phyloP scores from a whole-genome alignment of 2,797 vertebrate species.

The Heterohyrax brucei region DNA sequence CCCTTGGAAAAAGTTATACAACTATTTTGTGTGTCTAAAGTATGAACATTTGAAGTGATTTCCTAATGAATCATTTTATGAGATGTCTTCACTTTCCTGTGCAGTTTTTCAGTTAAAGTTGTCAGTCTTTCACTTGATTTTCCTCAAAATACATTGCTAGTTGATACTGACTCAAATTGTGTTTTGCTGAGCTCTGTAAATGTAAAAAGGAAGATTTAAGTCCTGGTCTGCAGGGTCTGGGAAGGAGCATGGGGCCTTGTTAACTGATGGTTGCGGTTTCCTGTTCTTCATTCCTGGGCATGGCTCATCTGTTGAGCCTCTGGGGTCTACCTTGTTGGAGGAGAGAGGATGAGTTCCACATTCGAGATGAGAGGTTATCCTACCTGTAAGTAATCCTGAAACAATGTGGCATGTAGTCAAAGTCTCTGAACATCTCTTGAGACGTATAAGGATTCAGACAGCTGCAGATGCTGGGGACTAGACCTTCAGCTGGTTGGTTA shows the following conservation, averaged over 20 bases:
- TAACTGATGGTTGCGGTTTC: neutral
- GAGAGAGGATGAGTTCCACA: neutral
- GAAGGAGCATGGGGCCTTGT: neutral
- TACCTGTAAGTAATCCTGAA: neutral
- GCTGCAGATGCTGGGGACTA: conserved; percentile 1
- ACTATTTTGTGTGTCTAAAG: conserved; percentile 65
- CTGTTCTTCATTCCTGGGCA: neutral
- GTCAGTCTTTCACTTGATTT: conserved; percentile 58
- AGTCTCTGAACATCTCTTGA: conserved; percentile 8
- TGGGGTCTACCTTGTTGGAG: neutral
- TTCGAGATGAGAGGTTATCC: neutral
- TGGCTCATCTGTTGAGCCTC: neutral
- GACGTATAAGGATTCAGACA: neutral
- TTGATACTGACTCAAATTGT: conserved; percentile 22
- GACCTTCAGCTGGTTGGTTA: neutral
- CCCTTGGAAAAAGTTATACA: neutral
- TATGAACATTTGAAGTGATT: conserved; percentile 58
- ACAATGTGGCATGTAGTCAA: neutral
- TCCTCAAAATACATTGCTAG: neutral
- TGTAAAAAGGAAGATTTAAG: neutral
- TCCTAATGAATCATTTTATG: conserved; percentile 54
- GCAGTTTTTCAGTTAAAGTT: conserved; percentile 62
- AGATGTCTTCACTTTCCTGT: conserved; percentile 34
- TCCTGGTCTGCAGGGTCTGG: neutral
- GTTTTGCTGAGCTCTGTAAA: neutral